phyloP scores from a whole-genome alignment of 2,113 vertebrate species.

The Toxotes chatareus region DNA sequence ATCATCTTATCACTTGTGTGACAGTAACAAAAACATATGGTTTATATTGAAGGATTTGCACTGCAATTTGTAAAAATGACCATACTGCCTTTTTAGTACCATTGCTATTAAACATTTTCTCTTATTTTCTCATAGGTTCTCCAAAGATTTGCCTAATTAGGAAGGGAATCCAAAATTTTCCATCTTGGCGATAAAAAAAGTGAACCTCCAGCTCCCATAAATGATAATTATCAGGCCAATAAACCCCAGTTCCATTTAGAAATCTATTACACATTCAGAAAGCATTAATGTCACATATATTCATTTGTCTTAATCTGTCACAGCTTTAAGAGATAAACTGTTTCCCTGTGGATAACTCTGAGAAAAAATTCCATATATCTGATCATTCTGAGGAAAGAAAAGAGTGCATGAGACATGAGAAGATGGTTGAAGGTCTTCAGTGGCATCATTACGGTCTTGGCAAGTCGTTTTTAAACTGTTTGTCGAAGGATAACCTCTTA shows the following conservation, averaged over 20 bases:
- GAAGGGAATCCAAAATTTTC: background rate
- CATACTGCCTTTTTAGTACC: background rate
- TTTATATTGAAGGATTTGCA: background rate
- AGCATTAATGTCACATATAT: background rate
- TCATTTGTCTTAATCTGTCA: background rate
- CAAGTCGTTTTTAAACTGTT: slow-evolving; percentile 33
- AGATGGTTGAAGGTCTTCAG: background rate
- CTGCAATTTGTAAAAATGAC: background rate
- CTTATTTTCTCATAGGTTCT: background rate
- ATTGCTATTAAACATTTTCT: background rate
- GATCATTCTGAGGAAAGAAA: background rate
- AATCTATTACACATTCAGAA: background rate
- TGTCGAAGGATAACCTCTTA: slow-evolving; percentile 69
- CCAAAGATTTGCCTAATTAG: background rate
- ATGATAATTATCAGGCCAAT: background rate
- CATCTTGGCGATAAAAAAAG: background rate
- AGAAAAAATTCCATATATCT: background rate
- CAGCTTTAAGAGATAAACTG: slow-evolving; percentile 1
- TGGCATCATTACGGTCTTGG: slow-evolving; percentile 18
- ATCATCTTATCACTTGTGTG: background rate
- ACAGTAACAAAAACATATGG: background rate
- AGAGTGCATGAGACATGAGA: background rate
- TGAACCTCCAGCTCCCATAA: background rate
- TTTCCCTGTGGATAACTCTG: background rate
- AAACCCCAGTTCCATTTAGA: background rate